A percentile compares a stretch with the other conserved stretches of the same genome.
These are phyloP conservation scores for Lordiphosa stackelbergi DNA, from an alignment of 1,140 invertebrate genomes.

Conservation along the genomic window DNA sequence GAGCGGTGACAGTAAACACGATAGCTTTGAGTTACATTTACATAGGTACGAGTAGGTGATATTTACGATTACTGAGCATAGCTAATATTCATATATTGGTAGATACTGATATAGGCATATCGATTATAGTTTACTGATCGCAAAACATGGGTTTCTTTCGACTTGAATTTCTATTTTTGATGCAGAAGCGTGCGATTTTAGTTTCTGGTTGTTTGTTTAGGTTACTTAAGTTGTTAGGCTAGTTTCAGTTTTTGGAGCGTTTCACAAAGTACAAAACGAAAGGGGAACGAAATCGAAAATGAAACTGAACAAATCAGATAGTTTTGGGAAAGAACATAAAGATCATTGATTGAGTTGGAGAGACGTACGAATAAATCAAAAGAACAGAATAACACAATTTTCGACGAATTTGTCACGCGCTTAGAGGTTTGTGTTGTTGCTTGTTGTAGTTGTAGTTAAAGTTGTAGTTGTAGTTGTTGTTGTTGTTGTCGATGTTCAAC, in stretches of 20 bases:
- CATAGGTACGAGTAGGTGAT: slow-evolving; percentile 64
- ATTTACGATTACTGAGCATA: slow-evolving; percentile 66
- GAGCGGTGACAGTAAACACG: slow-evolving; percentile 56
- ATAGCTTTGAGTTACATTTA: slow-evolving; percentile 64
- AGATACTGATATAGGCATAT: slow-evolving; percentile 60
- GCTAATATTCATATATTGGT: slow-evolving; percentile 57
- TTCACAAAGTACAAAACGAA: slow-evolving; percentile 62
- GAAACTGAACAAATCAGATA: slow-evolving; percentile 27
- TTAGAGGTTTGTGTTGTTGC: slow-evolving; percentile 38
- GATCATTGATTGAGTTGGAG: slow-evolving; percentile 23
- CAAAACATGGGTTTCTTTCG: slow-evolving; percentile 61
- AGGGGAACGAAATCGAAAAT: slow-evolving; percentile 44
- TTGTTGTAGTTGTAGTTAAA: slow-evolving; percentile 24
- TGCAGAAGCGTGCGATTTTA: slow-evolving; percentile 76
- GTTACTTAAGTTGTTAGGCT: slow-evolving; percentile 68
- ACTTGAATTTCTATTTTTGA: slow-evolving; percentile 48
- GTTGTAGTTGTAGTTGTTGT: slow-evolving; percentile 19
- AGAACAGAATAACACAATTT: slow-evolving; percentile 34
- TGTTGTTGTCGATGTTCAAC: slow-evolving; percentile 8
- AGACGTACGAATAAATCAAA: slow-evolving; percentile 17
- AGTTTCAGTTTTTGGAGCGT: slow-evolving; percentile 69
- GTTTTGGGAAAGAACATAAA: slow-evolving; percentile 16
- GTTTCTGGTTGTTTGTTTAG: slow-evolving; percentile 53
- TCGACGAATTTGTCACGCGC: slow-evolving; percentile 27
- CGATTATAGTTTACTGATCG: slow-evolving; percentile 62